phyloP scores from a whole-genome alignment of 2,797 vertebrate genomes.

The Sternarchorhynchus goeldii region DNA sequence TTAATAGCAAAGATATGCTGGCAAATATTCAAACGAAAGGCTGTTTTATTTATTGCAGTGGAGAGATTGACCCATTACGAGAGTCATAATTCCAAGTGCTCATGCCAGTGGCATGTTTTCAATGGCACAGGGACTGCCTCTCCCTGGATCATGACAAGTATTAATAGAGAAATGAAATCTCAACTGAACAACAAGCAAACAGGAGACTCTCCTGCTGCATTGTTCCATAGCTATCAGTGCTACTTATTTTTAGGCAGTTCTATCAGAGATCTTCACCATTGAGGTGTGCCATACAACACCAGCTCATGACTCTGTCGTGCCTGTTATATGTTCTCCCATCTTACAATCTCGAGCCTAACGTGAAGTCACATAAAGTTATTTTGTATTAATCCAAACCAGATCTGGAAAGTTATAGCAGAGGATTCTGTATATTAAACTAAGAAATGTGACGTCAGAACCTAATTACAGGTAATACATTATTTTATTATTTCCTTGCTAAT shows the following conservation, averaged over 20 bases:
- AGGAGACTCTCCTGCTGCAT: constrained; percentile 66
- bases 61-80: constrained; percentile 59
- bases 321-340: too few relatives aligned
- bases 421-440: neutral
- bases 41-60: constrained; percentile 57
- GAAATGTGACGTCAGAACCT: neutral
- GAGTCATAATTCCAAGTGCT: constrained; percentile 50
- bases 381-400: too few relatives aligned
- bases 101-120: constrained; percentile 56
- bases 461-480: neutral
- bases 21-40: constrained; percentile 54
- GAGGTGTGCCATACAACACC: too few relatives aligned
- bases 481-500: neutral
- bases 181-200: constrained; percentile 61
- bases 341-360: too few relatives aligned
- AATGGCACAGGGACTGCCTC: constrained; percentile 44
- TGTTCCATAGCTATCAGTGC: constrained; percentile 66
- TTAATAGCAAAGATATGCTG: constrained; percentile 54
- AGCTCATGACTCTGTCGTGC: neutral
- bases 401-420: too few relatives aligned
- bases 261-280: constrained; percentile 60
- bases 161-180: constrained; percentile 64
- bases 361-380: too few relatives aligned
- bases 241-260: constrained; percentile 72
- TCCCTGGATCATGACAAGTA: constrained; percentile 57